Base-by-base conservation (phyloP, 2,113 vertebrate genomes). In the Pangasianodon gigas region DNA sequence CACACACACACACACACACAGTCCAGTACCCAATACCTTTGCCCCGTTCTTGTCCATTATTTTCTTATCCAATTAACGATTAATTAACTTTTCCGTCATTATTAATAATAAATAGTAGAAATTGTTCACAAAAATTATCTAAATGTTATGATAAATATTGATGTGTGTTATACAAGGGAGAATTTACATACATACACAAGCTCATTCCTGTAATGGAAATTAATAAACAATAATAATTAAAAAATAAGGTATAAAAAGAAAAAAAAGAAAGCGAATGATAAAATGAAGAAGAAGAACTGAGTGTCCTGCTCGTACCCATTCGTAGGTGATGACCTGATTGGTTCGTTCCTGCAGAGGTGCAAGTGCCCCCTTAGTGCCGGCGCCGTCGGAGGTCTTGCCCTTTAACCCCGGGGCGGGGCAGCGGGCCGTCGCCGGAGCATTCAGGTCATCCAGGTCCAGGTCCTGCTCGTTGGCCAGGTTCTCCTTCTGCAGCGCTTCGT, bases 291-390 rank as follows among this genome's bases (percentile, higher is more conserved):
- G 37, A 7, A 18, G 21, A 37, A 51, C 10, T 1, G 52, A 67
- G 91, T 46, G 16, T 62, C 11, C 29, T 8, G 79, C 95, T 67
- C 97, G 93, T 95, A 99, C 98, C 98, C 98, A 99, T 94, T 99
- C 98, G 0, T 99, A 99, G 0, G 98, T 99, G 91, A 99, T 97
- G 11, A 99, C 98, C 93, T 98, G 98, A 95, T 98, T 99, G 95
- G 98, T 97, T 94, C 95, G 95, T 89, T 99, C 98, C 92, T 99
- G 98, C 79, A 97, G 97, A 69, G 96, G 95, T 90, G 96, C 97
- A 90, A 99, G 96, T 77, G 95, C 94, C 90, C 95, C 96, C 94
- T 97, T 99, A 96, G 97, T 98, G 75, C 98, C 97, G 87, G 97
- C 96, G 0, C 97, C 93, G 85, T 98, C 96, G 6, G 96, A 92